Evolutionary conservation across 2,113 vertebrate species (phyloP), one percentile per base, ranked within the genome.

Genomic region (Chinchilla lanigera): DNA sequence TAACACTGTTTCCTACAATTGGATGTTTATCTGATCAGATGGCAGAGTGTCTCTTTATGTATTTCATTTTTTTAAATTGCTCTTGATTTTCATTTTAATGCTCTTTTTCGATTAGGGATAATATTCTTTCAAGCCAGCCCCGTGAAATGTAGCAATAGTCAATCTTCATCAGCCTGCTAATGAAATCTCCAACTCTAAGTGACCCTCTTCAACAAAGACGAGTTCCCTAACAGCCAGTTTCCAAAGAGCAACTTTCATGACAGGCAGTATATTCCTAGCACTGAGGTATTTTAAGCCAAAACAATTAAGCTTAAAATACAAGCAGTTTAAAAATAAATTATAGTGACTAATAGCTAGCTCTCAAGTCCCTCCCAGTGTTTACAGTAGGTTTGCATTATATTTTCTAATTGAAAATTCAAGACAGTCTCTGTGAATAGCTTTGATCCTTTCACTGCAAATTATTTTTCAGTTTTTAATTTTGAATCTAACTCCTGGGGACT

Each of bases 101-200:
- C 35, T 35, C n/a, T 84, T 92, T 91, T 98, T 97, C 73, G 41
- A 89, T 92, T 38, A 75, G 35, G 33, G 65, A 93, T 96, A 94
- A 95, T 97, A 95, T 63, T 95, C 81, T 98, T 98, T 96, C 89
- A 98, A 98, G 98, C 97, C 60, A 97, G 86, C 65, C 52, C 41
- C 63, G 80, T 95, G 89, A 97, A 95, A 61, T 98, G 63, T 63
- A 98, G 61, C 83, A 86, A 54, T 60, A 81, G 12, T 47, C 88
- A 87, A 52, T 75, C 83, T 60, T 96, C 94, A 97, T 26, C 97
- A 96, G 84, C 65, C 92, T 96, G 71, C 97, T 96, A 90, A 90
- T 98, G 82, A 1, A 50, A 94, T 96, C 52, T 95, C 84, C 60
- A 94, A 95, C 89, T 98, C 41, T 44, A 97, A 96, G 24, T 26